Base-by-base conservation (phyloP, 1,140 invertebrate species). In the Sinonovacula constricta region DNA sequence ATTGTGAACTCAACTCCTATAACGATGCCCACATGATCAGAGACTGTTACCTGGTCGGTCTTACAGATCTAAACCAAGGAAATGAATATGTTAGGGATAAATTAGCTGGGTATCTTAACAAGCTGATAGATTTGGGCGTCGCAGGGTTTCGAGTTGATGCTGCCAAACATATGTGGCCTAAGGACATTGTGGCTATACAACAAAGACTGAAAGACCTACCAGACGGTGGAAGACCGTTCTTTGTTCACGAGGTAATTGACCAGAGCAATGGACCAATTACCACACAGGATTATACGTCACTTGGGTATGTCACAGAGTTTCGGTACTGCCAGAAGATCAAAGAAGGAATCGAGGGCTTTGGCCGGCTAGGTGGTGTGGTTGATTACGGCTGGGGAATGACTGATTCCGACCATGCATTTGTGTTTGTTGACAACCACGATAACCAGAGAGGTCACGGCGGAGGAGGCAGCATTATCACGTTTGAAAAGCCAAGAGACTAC, bases 191-290 rank as follows among this genome's bases (percentile, higher is more conserved):
- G 10, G 83, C 66, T 18, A 87, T 89, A 33, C 71, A 82, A 30
- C 78, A 94, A 93, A 80, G 92, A 26, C 84, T 80, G 12, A 85
- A 83, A 57, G 80, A 87, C 54, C 69, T 87, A 0, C 83, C 81
- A 5, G 86, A 83, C 95, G 87, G 88, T 12, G 84, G 82, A 0
- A 80, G 79, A 26, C 88, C 92, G 14, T 91, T 91, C 71, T 88
- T 96, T 78, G 95, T 92, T 87, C 95, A 96, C 85, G 96, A 97
- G 91, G 95, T 97, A 4, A 95, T 96, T 59, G 95, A 97, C 89
- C 84, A 90, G 68, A 95, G 94, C 49, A 92, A 93, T 34, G 95
- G 95, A 86, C 93, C 94, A 18, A 92, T 96, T 60, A 93, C 92
- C n/a, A 92, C 92, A 0, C 65, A 74, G 3, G 88, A 91, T 53